phyloP scores from a whole-genome alignment of 2,797 vertebrate species.

The Acrossocheilus fasciatus region DNA sequence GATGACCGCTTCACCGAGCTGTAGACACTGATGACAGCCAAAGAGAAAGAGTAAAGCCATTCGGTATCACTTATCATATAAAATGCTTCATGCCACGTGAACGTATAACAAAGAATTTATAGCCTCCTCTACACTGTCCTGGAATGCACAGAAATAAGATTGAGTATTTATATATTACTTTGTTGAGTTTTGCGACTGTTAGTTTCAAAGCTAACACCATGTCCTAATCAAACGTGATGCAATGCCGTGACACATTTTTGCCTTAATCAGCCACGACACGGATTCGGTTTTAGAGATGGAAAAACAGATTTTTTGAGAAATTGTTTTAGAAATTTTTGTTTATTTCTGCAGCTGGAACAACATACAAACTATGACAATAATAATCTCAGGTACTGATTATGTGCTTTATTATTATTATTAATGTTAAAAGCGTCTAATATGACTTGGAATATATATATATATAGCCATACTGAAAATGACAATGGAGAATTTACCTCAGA shows the following conservation, averaged over 20 bases:
- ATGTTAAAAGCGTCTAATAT: neutral
- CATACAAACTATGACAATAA: neutral
- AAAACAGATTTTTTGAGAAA: neutral
- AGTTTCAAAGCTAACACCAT: neutral
- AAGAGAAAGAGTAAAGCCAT: neutral
- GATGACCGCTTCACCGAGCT: constrained; percentile 73
- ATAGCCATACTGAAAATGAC: neutral
- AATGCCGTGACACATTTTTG: no score
- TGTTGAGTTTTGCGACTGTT: neutral
- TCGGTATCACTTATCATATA: neutral
- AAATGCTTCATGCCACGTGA: neutral
- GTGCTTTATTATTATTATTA: neutral
- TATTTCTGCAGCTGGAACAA: neutral
- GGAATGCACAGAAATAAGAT: neutral
- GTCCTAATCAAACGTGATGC: neutral
- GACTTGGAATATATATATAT: neutral
- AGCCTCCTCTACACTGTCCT: no score
- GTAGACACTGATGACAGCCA: constrained; percentile 54
- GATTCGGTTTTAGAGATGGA: neutral
- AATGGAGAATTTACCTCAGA: neutral
- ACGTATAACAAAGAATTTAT: neutral
- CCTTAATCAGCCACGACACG: neutral
- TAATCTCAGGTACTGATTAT: neutral
- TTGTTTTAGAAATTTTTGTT: neutral
- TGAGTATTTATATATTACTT: neutral